A percentile compares a stretch with the other conserved stretches of the same genome.
Evolutionary conservation across 2,797 vertebrate genomes (phyloP).

Genomic region (Bovichtus diacanthus): DNA sequence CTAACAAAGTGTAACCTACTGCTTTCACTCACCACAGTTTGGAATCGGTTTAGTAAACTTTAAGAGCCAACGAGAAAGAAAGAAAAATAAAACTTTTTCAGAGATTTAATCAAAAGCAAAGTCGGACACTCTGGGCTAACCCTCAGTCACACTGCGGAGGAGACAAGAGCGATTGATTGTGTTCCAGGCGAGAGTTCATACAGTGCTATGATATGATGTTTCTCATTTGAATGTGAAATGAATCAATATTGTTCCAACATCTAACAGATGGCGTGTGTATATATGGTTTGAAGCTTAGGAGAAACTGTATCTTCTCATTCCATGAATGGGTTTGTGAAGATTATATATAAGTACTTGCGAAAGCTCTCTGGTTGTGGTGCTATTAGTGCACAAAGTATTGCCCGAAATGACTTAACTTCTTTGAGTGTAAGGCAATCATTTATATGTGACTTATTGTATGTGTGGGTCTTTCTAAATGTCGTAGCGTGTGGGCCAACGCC

Average conservation of each 20-base stretch:
- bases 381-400: neutral
- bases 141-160: neutral
- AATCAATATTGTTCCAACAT: slow-evolving; percentile 31
- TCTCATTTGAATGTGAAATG: slow-evolving; percentile 30
- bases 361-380: neutral
- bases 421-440: neutral
- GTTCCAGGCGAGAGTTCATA: slow-evolving; percentile 52
- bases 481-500: neutral
- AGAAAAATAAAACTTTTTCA: slow-evolving; percentile 4
- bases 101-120: slow-evolving; percentile 48
- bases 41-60: slow-evolving; percentile 21
- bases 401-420: neutral
- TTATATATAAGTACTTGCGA: neutral
- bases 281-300: neutral
- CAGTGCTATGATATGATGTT: slow-evolving; percentile 24
- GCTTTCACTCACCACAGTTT: slow-evolving; percentile 26
- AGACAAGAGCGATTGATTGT: slow-evolving; percentile 50
- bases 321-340: neutral
- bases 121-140: neutral
- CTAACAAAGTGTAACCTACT: neutral
- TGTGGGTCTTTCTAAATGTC: neutral
- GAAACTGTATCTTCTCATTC: neutral
- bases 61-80: slow-evolving; percentile 4
- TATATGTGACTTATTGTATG: neutral
- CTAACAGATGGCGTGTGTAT: slow-evolving; percentile 29